These are phyloP conservation scores for Melanostoma scalare DNA, from an alignment of 2,888 invertebrate species.

Conservation along the genomic window DNA sequence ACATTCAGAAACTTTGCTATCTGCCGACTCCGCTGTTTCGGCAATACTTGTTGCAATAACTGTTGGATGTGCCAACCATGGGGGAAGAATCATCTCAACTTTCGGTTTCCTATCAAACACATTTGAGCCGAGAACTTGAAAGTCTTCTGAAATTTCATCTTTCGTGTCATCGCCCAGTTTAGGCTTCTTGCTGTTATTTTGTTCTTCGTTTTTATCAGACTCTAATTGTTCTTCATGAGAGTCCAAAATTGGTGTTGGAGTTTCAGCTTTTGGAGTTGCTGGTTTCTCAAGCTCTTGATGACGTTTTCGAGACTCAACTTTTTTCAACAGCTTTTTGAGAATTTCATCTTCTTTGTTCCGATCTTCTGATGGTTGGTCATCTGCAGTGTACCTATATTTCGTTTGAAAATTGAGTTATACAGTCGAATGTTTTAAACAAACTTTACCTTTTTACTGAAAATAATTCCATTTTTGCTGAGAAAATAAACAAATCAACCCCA, in stretches of 20 bases:
- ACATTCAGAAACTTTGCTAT: conserved; percentile 83
- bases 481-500: conserved; percentile 21
- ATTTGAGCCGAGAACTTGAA: conserved; percentile 85
- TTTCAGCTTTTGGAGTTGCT: conserved; percentile 71
- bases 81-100: conserved; percentile 90
- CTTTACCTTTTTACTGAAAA: conserved; percentile 88
- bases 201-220: conserved; percentile 75
- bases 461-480: conserved; percentile 84
- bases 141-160: conserved; percentile 67
- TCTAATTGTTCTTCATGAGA: conserved; percentile 67
- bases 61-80: conserved; percentile 93
- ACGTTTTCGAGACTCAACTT: conserved; percentile 83
- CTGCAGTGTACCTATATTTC: conserved; percentile 82
- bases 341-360: conserved; percentile 84
- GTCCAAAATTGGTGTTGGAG: conserved; percentile 74
- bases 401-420: conserved; percentile 47
- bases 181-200: conserved; percentile 16
- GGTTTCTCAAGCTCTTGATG: conserved; percentile 3
- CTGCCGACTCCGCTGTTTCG: conserved; percentile 81
- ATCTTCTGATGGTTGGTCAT: conserved; percentile 81
- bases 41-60: conserved; percentile 89
- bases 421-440: not conserved
- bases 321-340: conserved; percentile 84
- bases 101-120: conserved; percentile 84
- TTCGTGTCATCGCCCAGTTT: conserved; percentile 60